phyloP scores from a whole-genome alignment of 2,113 vertebrate genomes.

The Muntiacus muntjak region DNA sequence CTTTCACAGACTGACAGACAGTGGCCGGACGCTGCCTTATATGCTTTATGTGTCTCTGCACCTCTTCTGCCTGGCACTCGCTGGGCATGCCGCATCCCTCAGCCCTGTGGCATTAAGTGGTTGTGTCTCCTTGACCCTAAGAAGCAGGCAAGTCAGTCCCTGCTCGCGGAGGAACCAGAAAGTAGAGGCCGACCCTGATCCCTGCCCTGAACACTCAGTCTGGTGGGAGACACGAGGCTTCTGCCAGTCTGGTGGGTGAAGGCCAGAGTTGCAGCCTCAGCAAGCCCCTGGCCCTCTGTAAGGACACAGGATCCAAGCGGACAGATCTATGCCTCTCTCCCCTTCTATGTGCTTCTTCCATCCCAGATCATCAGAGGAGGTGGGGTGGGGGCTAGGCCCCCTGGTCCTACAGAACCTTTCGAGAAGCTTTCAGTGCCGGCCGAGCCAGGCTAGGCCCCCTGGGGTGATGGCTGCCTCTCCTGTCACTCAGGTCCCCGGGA shows the following conservation, averaged over 20 bases:
- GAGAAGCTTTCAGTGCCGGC: background rate
- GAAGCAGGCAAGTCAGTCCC: background rate
- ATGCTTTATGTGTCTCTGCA: accelerated
- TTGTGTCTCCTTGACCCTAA: background rate
- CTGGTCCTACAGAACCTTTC: background rate
- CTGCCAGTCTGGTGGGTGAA: background rate
- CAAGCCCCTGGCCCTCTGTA: background rate
- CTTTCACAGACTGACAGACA: background rate
- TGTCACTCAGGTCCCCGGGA: constrained; percentile 19
- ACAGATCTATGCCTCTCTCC: background rate
- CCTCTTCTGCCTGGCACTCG: background rate
- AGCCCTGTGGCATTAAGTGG: background rate
- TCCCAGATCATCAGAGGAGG: background rate
- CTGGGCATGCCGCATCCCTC: background rate
- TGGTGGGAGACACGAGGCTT: background rate
- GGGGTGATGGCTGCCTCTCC: background rate
- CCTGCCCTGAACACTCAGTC: background rate
- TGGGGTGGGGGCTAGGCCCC: background rate
- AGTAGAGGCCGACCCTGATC: too few species aligned
- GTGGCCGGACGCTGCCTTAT: accelerated
- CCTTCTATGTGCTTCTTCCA: background rate
- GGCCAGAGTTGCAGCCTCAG: background rate
- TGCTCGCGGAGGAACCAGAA: background rate
- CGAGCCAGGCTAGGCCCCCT: background rate
- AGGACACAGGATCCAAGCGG: background rate